Evolutionary conservation across 2,797 vertebrate species (phyloP).

Genomic region (Erithacus rubecula): DNA sequence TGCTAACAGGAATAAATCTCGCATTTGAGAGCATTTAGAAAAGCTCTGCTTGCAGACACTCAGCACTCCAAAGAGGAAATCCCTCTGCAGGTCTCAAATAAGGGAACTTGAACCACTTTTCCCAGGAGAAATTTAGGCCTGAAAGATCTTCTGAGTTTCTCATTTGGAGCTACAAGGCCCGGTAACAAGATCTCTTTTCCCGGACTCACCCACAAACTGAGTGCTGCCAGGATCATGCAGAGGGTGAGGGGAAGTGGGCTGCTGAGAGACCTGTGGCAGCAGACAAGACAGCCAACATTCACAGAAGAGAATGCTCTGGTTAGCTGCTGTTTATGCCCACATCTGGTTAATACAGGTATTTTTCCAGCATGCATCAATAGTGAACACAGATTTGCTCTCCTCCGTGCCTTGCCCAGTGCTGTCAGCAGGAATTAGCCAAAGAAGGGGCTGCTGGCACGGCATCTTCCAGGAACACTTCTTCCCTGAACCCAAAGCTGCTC

Average conservation of each 20-base stretch:
- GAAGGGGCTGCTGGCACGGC: fast-evolving
- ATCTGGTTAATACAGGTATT: neutral
- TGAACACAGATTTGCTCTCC: neutral
- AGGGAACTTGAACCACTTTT: constrained; percentile 27
- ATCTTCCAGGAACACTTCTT: neutral
- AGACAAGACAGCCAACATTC: neutral
- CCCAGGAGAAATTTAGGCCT: constrained; percentile 59
- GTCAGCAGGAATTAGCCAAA: neutral
- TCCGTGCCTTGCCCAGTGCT: neutral
- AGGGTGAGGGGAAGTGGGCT: neutral
- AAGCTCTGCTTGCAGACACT: constrained; percentile 19
- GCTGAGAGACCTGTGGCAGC: neutral
- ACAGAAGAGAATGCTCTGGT: neutral
- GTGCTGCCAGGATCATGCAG: neutral
- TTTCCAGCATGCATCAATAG: neutral
- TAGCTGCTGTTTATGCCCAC: neutral
- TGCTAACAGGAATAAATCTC: constrained; percentile 42
- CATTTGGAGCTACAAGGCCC: neutral
- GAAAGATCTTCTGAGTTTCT: constrained; percentile 34
- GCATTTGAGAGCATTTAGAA: constrained; percentile 40
- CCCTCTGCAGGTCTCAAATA: constrained; percentile 36
- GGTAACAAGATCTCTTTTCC: neutral
- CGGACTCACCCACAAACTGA: neutral
- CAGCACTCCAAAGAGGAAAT: neutral
- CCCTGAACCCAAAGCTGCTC: neutral